A percentile compares a stretch with the other conserved stretches of the same genome.
These are phyloP conservation scores for Mus spicilegus DNA, from an alignment of 2,113 vertebrate species.

Conservation along the genomic window DNA sequence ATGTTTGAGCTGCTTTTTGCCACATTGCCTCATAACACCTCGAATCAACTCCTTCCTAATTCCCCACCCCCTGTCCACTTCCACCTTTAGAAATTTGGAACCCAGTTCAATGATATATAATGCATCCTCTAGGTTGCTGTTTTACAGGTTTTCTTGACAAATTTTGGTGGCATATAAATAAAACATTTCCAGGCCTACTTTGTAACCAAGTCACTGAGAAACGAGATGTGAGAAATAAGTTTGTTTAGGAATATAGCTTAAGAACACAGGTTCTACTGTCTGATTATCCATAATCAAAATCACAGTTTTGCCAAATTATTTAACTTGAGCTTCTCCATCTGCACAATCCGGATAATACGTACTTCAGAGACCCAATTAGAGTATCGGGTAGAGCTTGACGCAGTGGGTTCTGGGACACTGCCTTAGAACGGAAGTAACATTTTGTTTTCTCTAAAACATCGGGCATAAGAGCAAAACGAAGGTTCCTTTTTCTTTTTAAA, in stretches of 20 bases:
- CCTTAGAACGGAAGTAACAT: background rate
- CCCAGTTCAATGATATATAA: background rate
- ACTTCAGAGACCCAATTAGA: constrained; percentile 5
- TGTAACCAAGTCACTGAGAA: constrained; percentile 39
- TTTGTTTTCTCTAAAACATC: constrained; percentile 32
- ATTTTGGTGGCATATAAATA: constrained; percentile 19
- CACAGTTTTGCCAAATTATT: background rate
- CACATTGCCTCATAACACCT: background rate
- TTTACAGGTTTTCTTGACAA: constrained; percentile 29
- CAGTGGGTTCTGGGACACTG: background rate
- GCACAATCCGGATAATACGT: background rate
- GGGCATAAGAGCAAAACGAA: constrained; percentile 23
- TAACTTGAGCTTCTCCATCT: background rate
- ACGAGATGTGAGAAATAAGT: background rate
- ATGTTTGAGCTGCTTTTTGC: background rate
- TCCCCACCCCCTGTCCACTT: background rate
- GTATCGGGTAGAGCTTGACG: background rate
- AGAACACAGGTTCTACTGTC: background rate
- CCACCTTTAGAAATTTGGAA: constrained; percentile 23
- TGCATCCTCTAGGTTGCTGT: background rate
- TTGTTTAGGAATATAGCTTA: constrained; percentile 36
- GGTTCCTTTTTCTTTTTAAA: constrained; percentile 30
- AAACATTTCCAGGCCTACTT: constrained; percentile 1
- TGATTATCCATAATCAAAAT: background rate
- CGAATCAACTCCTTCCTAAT: background rate